Conservation (phyloP, 2,113 vertebrate genomes). For the Erpornis zantholeuca region DNA sequence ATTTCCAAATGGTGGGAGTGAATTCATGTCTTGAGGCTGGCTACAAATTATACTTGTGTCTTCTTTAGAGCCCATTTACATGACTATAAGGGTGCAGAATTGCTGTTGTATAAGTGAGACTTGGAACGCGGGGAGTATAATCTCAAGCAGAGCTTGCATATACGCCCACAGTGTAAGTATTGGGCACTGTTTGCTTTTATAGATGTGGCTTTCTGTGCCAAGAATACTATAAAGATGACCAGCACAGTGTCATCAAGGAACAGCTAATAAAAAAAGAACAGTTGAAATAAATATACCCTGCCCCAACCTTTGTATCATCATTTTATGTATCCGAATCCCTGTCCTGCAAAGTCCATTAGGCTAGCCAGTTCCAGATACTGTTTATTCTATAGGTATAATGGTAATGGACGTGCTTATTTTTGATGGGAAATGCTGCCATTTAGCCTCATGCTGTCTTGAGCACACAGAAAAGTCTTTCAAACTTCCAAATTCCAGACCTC, state of each 20-base stretch:
- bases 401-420: not conserved
- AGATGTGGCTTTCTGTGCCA: not conserved
- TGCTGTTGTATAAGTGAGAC: not conserved
- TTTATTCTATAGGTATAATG: not conserved
- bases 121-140: not conserved
- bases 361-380: not conserved
- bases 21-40: not conserved
- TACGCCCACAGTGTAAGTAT: not conserved
- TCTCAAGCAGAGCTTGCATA: not conserved
- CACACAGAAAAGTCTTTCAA: not conserved
- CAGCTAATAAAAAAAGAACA: not conserved
- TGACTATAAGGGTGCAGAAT: not conserved
- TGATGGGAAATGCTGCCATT: not conserved
- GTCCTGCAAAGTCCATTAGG: not conserved
- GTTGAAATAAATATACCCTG: not conserved
- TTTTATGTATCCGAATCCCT: not conserved
- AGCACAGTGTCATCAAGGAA: not conserved
- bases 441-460: not conserved
- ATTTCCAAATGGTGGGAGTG: not conserved
- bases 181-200: not conserved
- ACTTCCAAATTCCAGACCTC: not conserved
- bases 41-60: not conserved
- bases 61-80: conserved; percentile 11
- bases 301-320: not conserved
- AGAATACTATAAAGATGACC: not conserved